These are phyloP conservation scores for Tetramorium bicarinatum DNA, from an alignment of 2,888 invertebrate species.

Conservation along the genomic window DNA sequence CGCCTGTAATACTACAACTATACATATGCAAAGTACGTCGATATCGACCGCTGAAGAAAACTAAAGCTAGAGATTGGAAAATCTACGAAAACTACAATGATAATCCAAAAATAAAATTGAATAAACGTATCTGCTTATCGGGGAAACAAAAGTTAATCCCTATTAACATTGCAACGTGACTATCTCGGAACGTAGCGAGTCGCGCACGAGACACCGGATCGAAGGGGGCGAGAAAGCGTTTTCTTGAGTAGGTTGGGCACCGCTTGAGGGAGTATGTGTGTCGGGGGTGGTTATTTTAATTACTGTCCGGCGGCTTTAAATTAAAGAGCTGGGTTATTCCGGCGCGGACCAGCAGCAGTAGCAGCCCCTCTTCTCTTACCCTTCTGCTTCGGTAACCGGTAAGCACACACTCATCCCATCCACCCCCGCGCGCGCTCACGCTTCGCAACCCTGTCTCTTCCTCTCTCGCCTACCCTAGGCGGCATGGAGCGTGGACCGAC, in stretches of 20 bases:
- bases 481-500: constrained; percentile 75
- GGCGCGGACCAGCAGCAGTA: constrained; percentile 73
- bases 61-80: background rate
- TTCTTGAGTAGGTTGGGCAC: constrained; percentile 80
- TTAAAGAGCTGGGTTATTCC: constrained; percentile 86
- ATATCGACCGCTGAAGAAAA: background rate
- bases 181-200: background rate
- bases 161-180: constrained; percentile 8
- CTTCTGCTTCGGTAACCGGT: constrained; percentile 79
- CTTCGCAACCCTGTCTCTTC: constrained; percentile 59
- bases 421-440: constrained; percentile 61
- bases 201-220: background rate
- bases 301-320: constrained; percentile 86
- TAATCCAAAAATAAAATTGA: background rate
- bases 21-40: background rate
- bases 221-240: constrained; percentile 38
- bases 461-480: constrained; percentile 61
- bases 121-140: background rate
- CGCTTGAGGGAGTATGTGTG: constrained; percentile 82
- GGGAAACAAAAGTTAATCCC: background rate
- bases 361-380: constrained; percentile 75
- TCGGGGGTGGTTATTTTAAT: constrained; percentile 85
- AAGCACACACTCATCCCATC: constrained; percentile 74
- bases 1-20: background rate
- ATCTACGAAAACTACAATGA: background rate